Evolutionary conservation across 1,140 invertebrate species (phyloP).

Genomic region (Drusus annulatus): DNA sequence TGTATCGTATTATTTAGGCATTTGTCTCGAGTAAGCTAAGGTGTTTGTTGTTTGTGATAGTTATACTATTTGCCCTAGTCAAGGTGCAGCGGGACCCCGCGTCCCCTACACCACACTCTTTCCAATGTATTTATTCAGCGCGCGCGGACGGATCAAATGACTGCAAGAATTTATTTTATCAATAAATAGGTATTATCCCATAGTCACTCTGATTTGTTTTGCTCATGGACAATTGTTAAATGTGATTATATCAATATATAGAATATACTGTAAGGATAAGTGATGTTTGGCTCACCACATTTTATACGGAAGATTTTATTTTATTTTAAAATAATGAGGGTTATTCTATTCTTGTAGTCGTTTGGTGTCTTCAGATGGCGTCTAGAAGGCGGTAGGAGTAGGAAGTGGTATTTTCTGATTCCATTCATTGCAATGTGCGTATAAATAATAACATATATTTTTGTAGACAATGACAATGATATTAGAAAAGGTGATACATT

Average conservation of each 20-base stretch:
- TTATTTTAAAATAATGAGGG: conserved; percentile 36
- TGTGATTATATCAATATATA: conserved; percentile 56
- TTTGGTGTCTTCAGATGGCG: conserved; percentile 56
- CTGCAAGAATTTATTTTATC: conserved; percentile 59
- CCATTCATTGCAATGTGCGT: conserved; percentile 47
- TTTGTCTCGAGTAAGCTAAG: conserved; percentile 37
- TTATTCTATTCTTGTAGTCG: conserved; percentile 56
- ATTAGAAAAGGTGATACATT: conserved; percentile 56
- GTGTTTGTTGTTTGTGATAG: conserved; percentile 55
- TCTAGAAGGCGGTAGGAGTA: not conserved
- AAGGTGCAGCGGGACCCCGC: conserved; percentile 38
- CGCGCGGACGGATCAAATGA: conserved; percentile 57
- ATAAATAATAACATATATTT: conserved; percentile 57
- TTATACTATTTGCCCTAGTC: conserved; percentile 58
- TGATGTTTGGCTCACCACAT: conserved; percentile 41
- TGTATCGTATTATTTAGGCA: conserved; percentile 57
- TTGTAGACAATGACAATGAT: conserved; percentile 56
- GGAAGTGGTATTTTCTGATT: conserved; percentile 50
- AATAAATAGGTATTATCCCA: conserved; percentile 52
- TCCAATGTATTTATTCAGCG: conserved; percentile 50
- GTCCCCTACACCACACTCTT: conserved; percentile 7
- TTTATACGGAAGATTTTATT: conserved; percentile 50
- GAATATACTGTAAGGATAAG: conserved; percentile 50
- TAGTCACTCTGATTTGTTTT: conserved; percentile 56
- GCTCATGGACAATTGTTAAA: conserved; percentile 57